Evolutionary conservation across 2,797 vertebrate genomes (phyloP), one percentile per base, ranked within the genome.

Genomic region (Galagoides demidoff): DNA sequence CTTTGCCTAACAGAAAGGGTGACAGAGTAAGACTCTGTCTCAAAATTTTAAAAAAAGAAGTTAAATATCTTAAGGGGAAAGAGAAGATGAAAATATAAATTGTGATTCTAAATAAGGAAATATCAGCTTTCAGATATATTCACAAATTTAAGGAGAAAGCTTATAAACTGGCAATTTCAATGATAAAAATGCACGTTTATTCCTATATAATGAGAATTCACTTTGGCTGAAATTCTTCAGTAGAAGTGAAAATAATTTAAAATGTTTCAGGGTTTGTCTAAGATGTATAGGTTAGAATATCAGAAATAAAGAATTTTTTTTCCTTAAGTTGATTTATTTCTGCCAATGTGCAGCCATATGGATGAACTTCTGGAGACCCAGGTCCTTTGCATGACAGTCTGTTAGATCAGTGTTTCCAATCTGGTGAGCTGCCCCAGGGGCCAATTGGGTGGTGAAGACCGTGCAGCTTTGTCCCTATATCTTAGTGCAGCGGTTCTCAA

Each of bases 171-270:
- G 8, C 59, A 79, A 55, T 88, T 93, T 34, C 45, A 77, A 68
- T 90, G 27, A 64, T 90, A 83, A 77, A 93, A 95, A 78, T 77
- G 17, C 19, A 77, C 10, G 52, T 92, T 52, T 89, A 74, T 27
- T 85, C 19, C 73, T 90, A 0, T 88, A 45, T 93, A 61, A 61
- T 79, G 59, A 79, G 49, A 90, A 76, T 90, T 90, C 11, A 84
- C 14, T 20, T 64, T 92, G 81, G 17, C 77, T 88, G 12, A 68
- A 94, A 79, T 95, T n/a, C n/a, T n/a, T n/a, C n/a, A n/a, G n/a
- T 74, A 63, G 29, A 57, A 64, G 22, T 93, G n/a, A 94, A 85
- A 73, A 19, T 95, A 52, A 52, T 79, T 90, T 92, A 73, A 95
- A 89, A 74, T 85, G 22, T 59, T 70, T 94, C 29, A 31, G 37